These are phyloP conservation scores for Sebastes steindachneri DNA, from an alignment of 2,797 vertebrate species.

Conservation along the genomic window DNA sequence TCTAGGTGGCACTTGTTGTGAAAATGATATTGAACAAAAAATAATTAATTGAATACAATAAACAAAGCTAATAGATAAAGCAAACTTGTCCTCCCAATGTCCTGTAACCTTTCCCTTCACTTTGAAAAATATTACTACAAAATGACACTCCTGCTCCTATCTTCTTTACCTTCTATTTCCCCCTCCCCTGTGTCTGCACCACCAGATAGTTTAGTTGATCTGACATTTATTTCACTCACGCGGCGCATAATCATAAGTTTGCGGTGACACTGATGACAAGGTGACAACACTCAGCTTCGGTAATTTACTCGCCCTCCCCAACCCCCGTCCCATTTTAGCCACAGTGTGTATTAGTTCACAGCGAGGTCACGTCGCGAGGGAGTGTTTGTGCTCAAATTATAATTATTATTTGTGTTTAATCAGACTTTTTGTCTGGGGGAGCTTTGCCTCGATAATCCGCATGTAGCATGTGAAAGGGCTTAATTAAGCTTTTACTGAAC, in stretches of 20 bases:
- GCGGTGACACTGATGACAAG: conserved; percentile 33
- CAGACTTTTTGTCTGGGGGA: conserved; percentile 21
- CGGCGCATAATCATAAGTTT: conserved; percentile 24
- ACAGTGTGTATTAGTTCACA: conserved; percentile 19
- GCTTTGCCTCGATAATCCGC: conserved; percentile 10
- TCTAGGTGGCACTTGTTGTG: neutral
- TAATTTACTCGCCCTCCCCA: conserved; percentile 2
- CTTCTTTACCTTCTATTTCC: neutral
- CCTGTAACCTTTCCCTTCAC: neutral
- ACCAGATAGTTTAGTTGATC: conserved; percentile 8
- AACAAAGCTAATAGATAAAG: neutral
- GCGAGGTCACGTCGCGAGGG: conserved; percentile 13
- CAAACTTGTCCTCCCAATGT: neutral
- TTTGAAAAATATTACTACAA: neutral
- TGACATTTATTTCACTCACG: conserved; percentile 37
- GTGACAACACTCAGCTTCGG: conserved; percentile 35
- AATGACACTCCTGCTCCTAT: neutral
- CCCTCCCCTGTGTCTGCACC: neutral
- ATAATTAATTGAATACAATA: neutral
- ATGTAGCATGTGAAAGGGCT: neutral
- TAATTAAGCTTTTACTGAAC: conserved; percentile 25
- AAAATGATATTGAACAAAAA: neutral
- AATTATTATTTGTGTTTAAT: conserved; percentile 43
- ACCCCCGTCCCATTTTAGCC: conserved; percentile 13
- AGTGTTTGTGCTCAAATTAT: conserved; percentile 28